Percentiles rank a stretch among this genome's conserved stretches.
Evolutionary conservation across 2,888 invertebrate species (phyloP).

Genomic region (Drosophila aldrichi): DNA sequence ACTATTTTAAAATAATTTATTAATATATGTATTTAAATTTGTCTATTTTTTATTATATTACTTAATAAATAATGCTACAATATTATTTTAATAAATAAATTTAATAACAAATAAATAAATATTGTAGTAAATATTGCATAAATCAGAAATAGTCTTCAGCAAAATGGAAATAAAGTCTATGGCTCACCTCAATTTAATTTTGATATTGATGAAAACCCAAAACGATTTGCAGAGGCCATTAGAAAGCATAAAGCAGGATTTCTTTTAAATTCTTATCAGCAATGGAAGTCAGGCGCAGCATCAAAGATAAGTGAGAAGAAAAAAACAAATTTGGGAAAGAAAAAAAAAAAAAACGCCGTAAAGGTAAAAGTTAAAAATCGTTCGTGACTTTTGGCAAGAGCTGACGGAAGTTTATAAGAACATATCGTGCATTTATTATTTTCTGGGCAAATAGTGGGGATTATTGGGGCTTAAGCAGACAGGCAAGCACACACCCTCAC

Average conservation of each 20-base stretch:
- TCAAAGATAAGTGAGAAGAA: constrained; percentile 6
- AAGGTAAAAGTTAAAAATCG: constrained; percentile 48
- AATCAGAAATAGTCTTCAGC: neutral
- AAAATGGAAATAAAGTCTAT: neutral
- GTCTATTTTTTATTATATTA: no score
- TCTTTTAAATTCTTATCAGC: constrained; percentile 16
- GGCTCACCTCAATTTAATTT: neutral
- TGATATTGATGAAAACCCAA: neutral
- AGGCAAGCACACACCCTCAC: constrained; percentile 7
- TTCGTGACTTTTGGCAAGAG: constrained; percentile 47
- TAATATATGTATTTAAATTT: no score
- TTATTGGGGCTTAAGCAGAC: constrained; percentile 70
- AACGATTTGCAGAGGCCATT: neutral
- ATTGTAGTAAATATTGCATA: neutral
- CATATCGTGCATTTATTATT: constrained; percentile 24
- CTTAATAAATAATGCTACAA: no score
- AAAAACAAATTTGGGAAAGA: constrained; percentile 12
- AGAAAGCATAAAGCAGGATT: neutral
- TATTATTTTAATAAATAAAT: no score
- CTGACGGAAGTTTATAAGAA: constrained; percentile 9
- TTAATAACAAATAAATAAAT: neutral
- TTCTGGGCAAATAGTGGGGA: constrained; percentile 68
- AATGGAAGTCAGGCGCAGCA: constrained; percentile 2
- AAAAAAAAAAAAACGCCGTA: neutral
- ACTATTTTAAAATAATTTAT: no score